Conservation (phyloP, 2,888 invertebrate genomes). For the Zygogramma bicolorata region DNA sequence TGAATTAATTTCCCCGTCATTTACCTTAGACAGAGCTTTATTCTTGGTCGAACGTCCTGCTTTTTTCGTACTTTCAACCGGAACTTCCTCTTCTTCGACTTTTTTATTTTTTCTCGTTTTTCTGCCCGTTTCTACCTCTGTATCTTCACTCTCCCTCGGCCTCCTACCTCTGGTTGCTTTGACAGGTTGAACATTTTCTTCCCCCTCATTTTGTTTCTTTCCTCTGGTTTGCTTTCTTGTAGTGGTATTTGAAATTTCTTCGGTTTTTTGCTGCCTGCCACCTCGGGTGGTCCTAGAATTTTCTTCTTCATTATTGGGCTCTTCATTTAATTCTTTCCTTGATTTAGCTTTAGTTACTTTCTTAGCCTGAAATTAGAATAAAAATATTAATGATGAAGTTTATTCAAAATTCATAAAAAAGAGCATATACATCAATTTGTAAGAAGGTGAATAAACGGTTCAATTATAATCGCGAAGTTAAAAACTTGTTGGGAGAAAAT, state of each 20-base stretch:
- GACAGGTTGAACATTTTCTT: not conserved
- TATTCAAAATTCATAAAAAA: too few relatives aligned
- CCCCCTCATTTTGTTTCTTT: slow-evolving; percentile 10
- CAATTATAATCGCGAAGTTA: too few relatives aligned
- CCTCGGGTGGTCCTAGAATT: not conserved
- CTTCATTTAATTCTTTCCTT: not conserved
- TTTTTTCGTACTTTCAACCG: not conserved
- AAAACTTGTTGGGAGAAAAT: too few relatives aligned
- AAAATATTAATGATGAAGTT: too few relatives aligned
- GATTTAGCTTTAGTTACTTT: not conserved
- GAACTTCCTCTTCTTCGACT: slow-evolving; percentile 2
- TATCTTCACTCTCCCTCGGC: not conserved
- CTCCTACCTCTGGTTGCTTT: not conserved
- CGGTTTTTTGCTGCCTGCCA: not conserved
- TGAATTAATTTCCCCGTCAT: not conserved
- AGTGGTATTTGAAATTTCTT: not conserved
- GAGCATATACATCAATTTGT: too few relatives aligned
- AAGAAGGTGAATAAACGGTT: too few relatives aligned
- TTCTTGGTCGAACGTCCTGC: not conserved
- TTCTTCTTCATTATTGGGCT: not conserved
- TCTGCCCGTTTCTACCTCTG: not conserved
- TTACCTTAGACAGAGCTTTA: not conserved
- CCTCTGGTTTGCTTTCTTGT: not conserved
- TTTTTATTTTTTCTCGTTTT: slow-evolving; percentile 10
- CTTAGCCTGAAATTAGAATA: not conserved